Evolutionary conservation across 2,113 vertebrate genomes (phyloP), one percentile per base, ranked within the genome.

Genomic region (Cheirogaleus medius): DNA sequence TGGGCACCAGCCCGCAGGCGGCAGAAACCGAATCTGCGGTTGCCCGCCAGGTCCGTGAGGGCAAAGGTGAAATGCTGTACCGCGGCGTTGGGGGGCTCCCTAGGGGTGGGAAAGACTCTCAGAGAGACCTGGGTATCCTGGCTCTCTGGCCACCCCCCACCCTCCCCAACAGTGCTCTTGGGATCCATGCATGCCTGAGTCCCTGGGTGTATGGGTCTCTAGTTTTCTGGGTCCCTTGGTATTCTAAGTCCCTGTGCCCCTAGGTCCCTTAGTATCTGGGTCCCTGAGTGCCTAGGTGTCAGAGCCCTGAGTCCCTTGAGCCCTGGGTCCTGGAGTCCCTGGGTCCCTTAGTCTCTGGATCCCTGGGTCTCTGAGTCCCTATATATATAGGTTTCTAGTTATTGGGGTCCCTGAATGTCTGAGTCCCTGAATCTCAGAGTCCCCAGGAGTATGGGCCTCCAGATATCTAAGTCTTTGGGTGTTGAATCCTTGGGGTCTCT

Each of bases 61-160:
- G 99, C 99, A n/a, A 99, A 99, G n/a, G 99, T 99, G 98, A 99
- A 99, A 94, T 99, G 99, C 98, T 99, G 99, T 60, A 99, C 99
- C 0, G 98, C 98, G 0, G 98, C 94, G 11, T 95, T 98, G 47
- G 99, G 99, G 87, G 94, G 98, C 85, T 98, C 98, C 97, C 99
- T 99, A 97, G 14, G 39, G 74, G 86, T 17, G 77, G 5, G 32
- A 73, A 52, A 63, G 52, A 29, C 44, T 68, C 73, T 83, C 11
- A 8, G 34, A 78, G 93, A 93, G 34, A 71, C 68, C 58, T 27
- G 76, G 8, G 12, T 0, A 0, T 15, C 42, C 27, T 34, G 4
- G 7, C 25, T 17, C 8, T 49, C 58, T 15, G 11, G 32, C 21
- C 13, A 7, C 32, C 2, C 7, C 7, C 34, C 6, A 39, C 2